Evolutionary conservation across 1,140 invertebrate species (phyloP), one percentile per base, ranked within the genome.

Genomic region (Diachasmimorpha longicaudata): DNA sequence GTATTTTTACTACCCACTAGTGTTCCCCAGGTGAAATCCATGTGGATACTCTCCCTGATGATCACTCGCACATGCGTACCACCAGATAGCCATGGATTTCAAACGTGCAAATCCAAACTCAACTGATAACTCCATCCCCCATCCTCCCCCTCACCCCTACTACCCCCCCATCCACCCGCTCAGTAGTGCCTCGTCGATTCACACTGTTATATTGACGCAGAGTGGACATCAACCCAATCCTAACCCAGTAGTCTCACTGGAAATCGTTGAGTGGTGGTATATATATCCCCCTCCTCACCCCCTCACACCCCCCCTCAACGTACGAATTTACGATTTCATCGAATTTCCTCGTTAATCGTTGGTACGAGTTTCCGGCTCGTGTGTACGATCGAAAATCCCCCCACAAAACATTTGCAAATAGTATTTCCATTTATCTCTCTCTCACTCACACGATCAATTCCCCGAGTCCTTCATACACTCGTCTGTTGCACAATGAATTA

Each of bases 271-370:
- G 58, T 31, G 19, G 58, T 63, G 11, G 19, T 63, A 63, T 63
- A 63, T 25, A 63, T 68, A n/a, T n/a, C n/a, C n/a, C n/a, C n/a
- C n/a, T n/a, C n/a, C n/a, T n/a, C n/a, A n/a, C n/a, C n/a, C n/a
- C n/a, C n/a, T n/a, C n/a, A n/a, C n/a, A n/a, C n/a, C n/a, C 21
- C 31, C 44, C 31, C 75, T 68, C 75, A 78, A 71, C 76, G 77
- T 75, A 81, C 80, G 80, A 82, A 82, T 82, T 82, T 82, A 81
- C 81, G 81, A 82, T 83, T 83, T 83, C 81, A 82, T 82, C 81
- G 81, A 82, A 82, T 81, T 82, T 76, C 70, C 79, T 79, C 81
- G 81, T 81, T 82, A 82, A 82, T 82, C 81, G 81, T 69, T 77
- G 76, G 78, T 82, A 81, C 74, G 75, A 78, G 74, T 74, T 81